A percentile compares a stretch with the other conserved stretches of the same genome.
Evolutionary conservation across 1,140 invertebrate species (phyloP).

Genomic region (Phymastichus coffea): DNA sequence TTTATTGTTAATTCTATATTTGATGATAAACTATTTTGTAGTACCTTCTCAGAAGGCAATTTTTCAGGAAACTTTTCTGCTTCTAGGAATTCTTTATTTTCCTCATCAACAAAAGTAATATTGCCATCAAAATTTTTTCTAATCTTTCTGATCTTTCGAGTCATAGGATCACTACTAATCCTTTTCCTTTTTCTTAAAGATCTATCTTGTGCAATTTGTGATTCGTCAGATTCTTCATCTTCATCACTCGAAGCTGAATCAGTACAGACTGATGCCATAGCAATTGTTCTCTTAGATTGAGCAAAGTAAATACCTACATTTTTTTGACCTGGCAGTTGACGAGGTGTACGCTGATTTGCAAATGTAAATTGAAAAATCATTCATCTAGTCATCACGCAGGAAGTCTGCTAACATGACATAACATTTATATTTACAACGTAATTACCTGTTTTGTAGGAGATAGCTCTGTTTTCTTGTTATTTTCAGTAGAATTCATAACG

Average conservation of each 20-base stretch:
- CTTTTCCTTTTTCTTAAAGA: constrained; percentile 11
- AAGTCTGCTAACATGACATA: too few species aligned
- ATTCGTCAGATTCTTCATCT: background rate
- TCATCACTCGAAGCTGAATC: constrained; percentile 1
- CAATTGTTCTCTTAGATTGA: background rate
- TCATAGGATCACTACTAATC: background rate
- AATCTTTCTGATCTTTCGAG: constrained; percentile 1
- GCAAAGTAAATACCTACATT: constrained; percentile 1
- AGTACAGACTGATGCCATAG: background rate
- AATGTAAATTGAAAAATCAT: too few species aligned
- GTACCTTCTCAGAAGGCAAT: background rate
- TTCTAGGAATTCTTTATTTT: background rate
- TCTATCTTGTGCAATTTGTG: background rate
- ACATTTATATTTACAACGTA: background rate
- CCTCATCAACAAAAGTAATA: background rate
- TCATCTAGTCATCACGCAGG: too few species aligned
- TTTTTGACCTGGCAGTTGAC: constrained; percentile 4
- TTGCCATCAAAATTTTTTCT: constrained; percentile 15
- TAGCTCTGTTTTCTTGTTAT: background rate
- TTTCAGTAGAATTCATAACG: background rate
- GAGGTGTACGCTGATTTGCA: constrained; percentile 1
- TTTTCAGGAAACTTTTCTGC: background rate
- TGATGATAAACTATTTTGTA: background rate
- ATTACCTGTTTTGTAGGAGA: constrained; percentile 11
- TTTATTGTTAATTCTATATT: constrained; percentile 11